Base-by-base conservation (phyloP, 30 jellyfish, hydroid and myxozoan species). In the Mastigias papua region DNA sequence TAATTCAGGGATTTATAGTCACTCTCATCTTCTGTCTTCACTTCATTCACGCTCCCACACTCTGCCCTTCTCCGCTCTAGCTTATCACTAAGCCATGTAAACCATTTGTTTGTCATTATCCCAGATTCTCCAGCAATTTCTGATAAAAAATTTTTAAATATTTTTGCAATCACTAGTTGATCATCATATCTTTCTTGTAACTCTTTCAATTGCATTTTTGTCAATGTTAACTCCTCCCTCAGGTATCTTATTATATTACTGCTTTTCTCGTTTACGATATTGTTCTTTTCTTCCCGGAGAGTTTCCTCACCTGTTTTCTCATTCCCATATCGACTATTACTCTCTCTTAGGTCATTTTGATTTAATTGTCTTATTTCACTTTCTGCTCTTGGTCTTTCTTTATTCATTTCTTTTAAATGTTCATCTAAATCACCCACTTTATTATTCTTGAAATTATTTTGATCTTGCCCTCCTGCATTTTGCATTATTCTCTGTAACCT, bases 131-230 rank as follows among this genome's bases (percentile, higher is more conserved):
- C 37, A 10, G 20, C 74, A 63, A 3, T 9, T 23, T n/a, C 42
- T 27, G 74, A 63, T 9, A 27, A 27, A 9, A 42, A 1, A 10
- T n/a, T 23, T 27, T 63, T 46, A 9, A 6, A 33, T 3, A 69
- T 19, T 31, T 30, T 11, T 1, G 80, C 62, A 69, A 69, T 69
- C 32, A 17, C 22, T 33, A 34, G 7, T 33, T 72, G 83, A 37
- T 72, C 21, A 1, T 46, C 68, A 37, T 33, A 72, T 35, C 37
- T 72, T 8, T 72, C 83, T 11, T 37, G 34, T 10, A 72, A 32
- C 34, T 72, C 83, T 7, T 10, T 72, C 83, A 72, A 25, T 35
- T 35, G 69, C 23, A 33, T 48, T 10, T 72, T 69, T 22, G 26
- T 72, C 23, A 17, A 46, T 1, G n/a, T 9, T 1, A 72, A 20